phyloP scores from a whole-genome alignment of 2,888 invertebrate species.

The Galerucella calmariensis region DNA sequence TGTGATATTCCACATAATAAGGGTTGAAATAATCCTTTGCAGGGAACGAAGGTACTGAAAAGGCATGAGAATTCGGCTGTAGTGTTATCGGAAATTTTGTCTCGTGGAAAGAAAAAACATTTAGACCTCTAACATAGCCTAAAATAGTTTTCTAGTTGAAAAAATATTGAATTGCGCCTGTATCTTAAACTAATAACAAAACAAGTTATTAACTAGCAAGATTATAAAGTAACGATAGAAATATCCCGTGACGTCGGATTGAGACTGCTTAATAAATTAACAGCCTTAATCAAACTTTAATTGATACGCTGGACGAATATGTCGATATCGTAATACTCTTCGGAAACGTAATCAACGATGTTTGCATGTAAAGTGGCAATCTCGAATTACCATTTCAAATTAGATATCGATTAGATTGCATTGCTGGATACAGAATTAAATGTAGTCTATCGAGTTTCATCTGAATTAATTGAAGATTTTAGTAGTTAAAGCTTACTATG shows the following conservation, averaged over 20 bases:
- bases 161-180: background rate
- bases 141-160: background rate
- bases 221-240: background rate
- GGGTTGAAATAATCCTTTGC: no score
- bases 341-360: constrained; percentile 6
- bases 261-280: background rate
- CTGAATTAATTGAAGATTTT: background rate
- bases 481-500: background rate
- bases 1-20: no score
- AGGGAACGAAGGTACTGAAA: no score
- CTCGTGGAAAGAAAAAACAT: no score
- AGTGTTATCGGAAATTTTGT: no score
- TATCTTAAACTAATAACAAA: background rate
- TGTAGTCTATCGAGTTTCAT: background rate
- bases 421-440: background rate
- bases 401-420: constrained; percentile 23
- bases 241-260: background rate
- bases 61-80: no score
- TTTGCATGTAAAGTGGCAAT: constrained; percentile 23
- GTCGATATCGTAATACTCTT: constrained; percentile 20
- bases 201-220: background rate
- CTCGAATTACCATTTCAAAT: constrained; percentile 27
- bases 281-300: constrained; percentile 12
- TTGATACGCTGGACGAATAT: constrained; percentile 14
- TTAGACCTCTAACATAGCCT: background rate